Base-by-base conservation (phyloP, 2,797 vertebrate genomes). In the Pseudomugil gertrudae region DNA sequence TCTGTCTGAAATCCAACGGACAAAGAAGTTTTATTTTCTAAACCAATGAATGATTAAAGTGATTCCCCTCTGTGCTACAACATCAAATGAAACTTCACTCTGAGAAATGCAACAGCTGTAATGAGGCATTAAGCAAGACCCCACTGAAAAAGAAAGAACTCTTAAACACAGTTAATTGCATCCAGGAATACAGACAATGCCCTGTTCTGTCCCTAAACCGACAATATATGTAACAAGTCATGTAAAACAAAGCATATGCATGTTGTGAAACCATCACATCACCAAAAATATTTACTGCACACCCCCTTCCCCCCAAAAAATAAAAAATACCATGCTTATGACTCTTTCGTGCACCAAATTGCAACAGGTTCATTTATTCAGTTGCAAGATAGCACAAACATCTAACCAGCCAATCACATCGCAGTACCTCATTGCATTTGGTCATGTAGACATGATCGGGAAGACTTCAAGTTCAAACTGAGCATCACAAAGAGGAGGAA, bases 131-230 rank as follows among this genome's bases (percentile, higher is more conserved):
- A 72, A 54, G 72, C 63, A 66, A 84, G 51, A 78, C 62, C 69
- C 72, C 55, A 54, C 29, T 26, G 74, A 57, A 61, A 78, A 57
- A 61, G n/a, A 75, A 61, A 65, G 45, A 43, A 52, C 80, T 66
- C 72, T 84, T 80, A 80, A 87, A 84, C 51, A 19, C 64, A 43
- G 64, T 64, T 89, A 84, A 88, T 79, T 86, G 76, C 72, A 33
- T 63, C 24, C 1, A 86, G 80, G 85, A 89, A 88, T 78, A 85
- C 53, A 72, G 77, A 86, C 87, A 84, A 89, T 83, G 56, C 47
- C 47, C 35, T 19, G 24, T 64, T 81, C 69, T 77, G 62, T 72
- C 66, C 59, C 27, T 81, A 73, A 36, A 64, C 77, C 79, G 65
- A 79, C 57, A 69, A 32, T 63, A 66, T 57, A 52, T 68, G 73